A percentile compares a stretch with the other conserved stretches of the same genome.
These are phyloP conservation scores for Campoplex nolae DNA, from an alignment of 2,888 invertebrate genomes.

Conservation along the genomic window DNA sequence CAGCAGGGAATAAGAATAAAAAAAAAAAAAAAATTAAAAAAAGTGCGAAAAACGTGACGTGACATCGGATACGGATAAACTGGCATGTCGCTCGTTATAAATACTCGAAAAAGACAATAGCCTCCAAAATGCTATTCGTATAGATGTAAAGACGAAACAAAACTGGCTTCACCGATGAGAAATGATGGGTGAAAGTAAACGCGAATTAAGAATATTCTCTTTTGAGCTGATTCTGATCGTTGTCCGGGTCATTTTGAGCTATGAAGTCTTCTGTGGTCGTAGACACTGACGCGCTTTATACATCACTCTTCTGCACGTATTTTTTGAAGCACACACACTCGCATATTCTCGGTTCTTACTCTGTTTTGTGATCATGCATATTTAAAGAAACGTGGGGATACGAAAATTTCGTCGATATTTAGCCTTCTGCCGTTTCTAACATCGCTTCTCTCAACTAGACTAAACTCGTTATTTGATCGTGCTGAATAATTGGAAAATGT, in stretches of 20 bases:
- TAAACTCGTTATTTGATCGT: neutral
- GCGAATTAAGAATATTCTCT: slow-evolving; percentile 31
- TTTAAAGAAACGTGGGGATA: slow-evolving; percentile 35
- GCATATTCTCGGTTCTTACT: neutral
- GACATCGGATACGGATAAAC: slow-evolving; percentile 59
- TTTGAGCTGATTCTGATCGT: slow-evolving; percentile 42
- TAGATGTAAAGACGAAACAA: neutral
- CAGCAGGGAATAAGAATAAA: neutral
- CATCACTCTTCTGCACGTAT: slow-evolving; percentile 50
- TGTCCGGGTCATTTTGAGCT: slow-evolving; percentile 69
- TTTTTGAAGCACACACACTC: slow-evolving; percentile 27
- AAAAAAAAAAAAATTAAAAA: slow-evolving; percentile 5
- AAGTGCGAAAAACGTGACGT: slow-evolving; percentile 60
- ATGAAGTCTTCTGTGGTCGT: slow-evolving; percentile 58
- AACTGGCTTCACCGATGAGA: neutral
- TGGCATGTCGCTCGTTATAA: slow-evolving; percentile 36
- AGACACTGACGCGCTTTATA: slow-evolving; percentile 66
- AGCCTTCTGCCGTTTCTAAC: slow-evolving; percentile 8
- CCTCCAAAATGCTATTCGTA: neutral
- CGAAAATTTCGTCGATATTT: slow-evolving; percentile 38
- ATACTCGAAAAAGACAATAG: neutral
- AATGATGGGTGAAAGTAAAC: slow-evolving; percentile 2
- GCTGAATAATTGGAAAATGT: neutral
- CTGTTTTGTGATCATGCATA: slow-evolving; percentile 17
- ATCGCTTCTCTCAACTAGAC: neutral